Evolutionary conservation across 2,888 invertebrate species (phyloP).

Genomic region (Empis stercorea): DNA sequence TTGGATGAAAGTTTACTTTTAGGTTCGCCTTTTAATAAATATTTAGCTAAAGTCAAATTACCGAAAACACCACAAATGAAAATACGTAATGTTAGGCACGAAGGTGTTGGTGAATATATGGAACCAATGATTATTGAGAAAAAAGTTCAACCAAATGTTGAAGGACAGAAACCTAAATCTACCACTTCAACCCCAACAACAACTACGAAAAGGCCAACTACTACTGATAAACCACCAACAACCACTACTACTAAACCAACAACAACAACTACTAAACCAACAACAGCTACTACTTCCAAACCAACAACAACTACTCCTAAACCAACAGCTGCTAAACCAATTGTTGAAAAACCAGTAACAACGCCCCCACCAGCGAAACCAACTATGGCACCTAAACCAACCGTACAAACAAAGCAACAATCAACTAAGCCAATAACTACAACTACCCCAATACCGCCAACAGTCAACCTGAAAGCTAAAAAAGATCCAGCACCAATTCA

Average conservation of each 20-base stretch:
- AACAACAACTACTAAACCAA: conserved; percentile 13
- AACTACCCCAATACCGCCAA: conserved; percentile 17
- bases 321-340: conserved; percentile 8
- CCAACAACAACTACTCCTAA: conserved; percentile 13
- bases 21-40: conserved; percentile 56
- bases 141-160: not conserved
- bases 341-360: conserved; percentile 10
- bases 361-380: conserved; percentile 15
- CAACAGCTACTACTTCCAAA: conserved; percentile 12
- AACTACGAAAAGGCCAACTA: conserved; percentile 15
- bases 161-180: conserved; percentile 14
- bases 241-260: conserved; percentile 16
- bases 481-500: conserved; percentile 38
- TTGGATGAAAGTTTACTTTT: conserved; percentile 50
- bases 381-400: conserved; percentile 13
- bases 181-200: conserved; percentile 20
- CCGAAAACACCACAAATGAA: conserved; percentile 28
- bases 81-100: conserved; percentile 29
- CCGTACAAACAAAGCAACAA: conserved; percentile 16
- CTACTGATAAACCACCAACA: conserved; percentile 18
- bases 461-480: conserved; percentile 20
- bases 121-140: conserved; percentile 18
- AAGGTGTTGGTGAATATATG: conserved; percentile 22
- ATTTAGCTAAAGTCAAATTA: conserved; percentile 49
- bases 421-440: conserved; percentile 13